phyloP scores from a whole-genome alignment of 2,113 vertebrate species.

The Actenoides lindsayi region DNA sequence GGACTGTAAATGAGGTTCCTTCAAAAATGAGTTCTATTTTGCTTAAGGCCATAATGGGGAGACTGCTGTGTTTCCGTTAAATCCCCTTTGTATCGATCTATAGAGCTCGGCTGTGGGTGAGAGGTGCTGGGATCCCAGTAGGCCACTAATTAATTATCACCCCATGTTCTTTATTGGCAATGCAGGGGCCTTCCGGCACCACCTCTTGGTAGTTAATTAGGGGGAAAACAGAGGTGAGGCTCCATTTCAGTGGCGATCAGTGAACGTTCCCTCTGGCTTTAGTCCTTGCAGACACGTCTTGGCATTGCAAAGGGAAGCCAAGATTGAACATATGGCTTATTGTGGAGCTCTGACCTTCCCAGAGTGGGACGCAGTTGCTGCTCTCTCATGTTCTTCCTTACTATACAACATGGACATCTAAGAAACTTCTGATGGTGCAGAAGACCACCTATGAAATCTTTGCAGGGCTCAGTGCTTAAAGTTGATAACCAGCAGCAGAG shows the following conservation, averaged over 20 bases:
- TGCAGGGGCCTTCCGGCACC: background rate
- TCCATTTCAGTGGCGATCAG: background rate
- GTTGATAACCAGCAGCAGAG: background rate
- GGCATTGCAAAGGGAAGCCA: constrained; percentile 20
- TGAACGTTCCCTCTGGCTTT: constrained; percentile 15
- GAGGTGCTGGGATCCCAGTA: background rate
- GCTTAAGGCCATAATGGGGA: background rate
- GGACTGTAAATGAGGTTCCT: background rate
- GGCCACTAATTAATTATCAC: constrained; percentile 24
- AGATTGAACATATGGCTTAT: constrained; percentile 55
- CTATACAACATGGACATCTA: background rate
- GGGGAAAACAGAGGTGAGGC: constrained; percentile 27
- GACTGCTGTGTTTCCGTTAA: background rate
- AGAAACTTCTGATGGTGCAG: background rate
- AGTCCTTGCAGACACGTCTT: constrained; percentile 34
- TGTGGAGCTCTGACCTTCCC: constrained; percentile 24
- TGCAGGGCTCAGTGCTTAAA: background rate
- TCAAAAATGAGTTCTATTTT: background rate
- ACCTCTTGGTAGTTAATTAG: constrained; percentile 6
- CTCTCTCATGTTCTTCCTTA: background rate
- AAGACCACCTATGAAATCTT: background rate
- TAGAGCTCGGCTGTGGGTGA: background rate
- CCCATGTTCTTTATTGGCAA: background rate
- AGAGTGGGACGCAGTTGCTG: background rate
- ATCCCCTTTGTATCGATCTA: background rate